Conservation (phyloP, 2,888 invertebrate genomes). For the Tyria jacobaeae region DNA sequence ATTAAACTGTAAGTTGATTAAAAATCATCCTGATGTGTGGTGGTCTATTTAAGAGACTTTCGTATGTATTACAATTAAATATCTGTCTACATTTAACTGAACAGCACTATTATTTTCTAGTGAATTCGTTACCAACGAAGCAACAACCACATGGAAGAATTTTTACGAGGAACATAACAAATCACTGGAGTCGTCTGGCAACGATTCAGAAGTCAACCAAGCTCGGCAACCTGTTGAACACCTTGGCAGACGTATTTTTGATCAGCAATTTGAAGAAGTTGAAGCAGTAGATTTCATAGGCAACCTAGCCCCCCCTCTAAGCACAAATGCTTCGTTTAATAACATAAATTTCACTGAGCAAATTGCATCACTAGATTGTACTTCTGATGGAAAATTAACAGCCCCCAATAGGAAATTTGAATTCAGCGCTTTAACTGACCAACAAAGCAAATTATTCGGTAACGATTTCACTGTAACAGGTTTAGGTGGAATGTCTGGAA, state of each 20-base stretch:
- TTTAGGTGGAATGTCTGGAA: conserved; percentile 63
- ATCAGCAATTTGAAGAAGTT: conserved; percentile 75
- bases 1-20: too few species aligned
- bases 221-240: conserved; percentile 63
- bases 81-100: neutral
- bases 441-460: conserved; percentile 67
- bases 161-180: conserved; percentile 81
- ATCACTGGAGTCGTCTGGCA: conserved; percentile 73
- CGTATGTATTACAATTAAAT: too few species aligned
- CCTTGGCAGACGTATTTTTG: conserved; percentile 71
- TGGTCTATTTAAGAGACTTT: too few species aligned
- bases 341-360: conserved; percentile 66
- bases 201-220: conserved; percentile 64
- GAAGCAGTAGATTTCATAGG: conserved; percentile 66
- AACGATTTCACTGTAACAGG: conserved; percentile 63
- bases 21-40: too few species aligned
- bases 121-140: conserved; percentile 78
- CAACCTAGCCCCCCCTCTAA: conserved; percentile 36
- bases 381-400: conserved; percentile 57
- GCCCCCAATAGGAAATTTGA: conserved; percentile 67
- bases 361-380: conserved; percentile 61
- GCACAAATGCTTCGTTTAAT: conserved; percentile 57
- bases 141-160: conserved; percentile 81
- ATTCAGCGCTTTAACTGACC: conserved; percentile 69
- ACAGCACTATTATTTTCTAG: conserved; percentile 50